Evolutionary conservation across 2,888 invertebrate genomes (phyloP), one percentile per base, ranked within the genome.

Genomic region (Papilio elwesi): DNA sequence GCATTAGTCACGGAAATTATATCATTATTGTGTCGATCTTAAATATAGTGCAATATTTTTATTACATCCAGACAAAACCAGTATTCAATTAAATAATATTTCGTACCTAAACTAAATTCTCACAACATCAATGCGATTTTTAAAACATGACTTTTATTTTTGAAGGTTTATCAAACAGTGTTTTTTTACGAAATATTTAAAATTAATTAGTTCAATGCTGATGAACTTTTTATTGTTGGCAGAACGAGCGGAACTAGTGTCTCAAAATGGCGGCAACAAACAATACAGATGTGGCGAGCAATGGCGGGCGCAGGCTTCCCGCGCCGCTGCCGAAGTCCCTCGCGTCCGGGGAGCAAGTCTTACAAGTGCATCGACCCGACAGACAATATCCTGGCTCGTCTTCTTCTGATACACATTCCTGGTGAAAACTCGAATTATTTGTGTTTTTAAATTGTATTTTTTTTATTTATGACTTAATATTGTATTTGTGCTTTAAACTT

Each of bases 321-420:
- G 82, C 85, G 3, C 88, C 90, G 36, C 84, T 89, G 43, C 86
- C 88, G 74, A 91, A 93, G 78, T 92, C 93, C 10, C 81, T 83
- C 0, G 90, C 90, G 75, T 93, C 91, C 0, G 93, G 93, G 0
- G 87, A 81, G 71, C 94, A 94, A 0, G 87, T 92, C 79, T 90
- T 90, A 81, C 94, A 94, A 0, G 92, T 93, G 77, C 94, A 94
- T 26, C 90, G 86, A 0, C 92, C 93, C 0, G 87, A 80, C 0
- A 90, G 80, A 75, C 94, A 94, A 81, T 90, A 92, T 0, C 93
- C 94, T 0, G 90, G 92, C 74, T 93, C 91, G 59, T 91, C 87
- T 76, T 91, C 90, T 74, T 93, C 94, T 0, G 90, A 91, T 1
- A 93, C 90, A 72, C 94, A 94, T 85, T 94, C 93, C 94, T 94